A percentile compares a stretch with the other conserved stretches of the same genome.
Evolutionary conservation across 2,113 vertebrate species (phyloP).

Genomic region (Prunella fulvescens): DNA sequence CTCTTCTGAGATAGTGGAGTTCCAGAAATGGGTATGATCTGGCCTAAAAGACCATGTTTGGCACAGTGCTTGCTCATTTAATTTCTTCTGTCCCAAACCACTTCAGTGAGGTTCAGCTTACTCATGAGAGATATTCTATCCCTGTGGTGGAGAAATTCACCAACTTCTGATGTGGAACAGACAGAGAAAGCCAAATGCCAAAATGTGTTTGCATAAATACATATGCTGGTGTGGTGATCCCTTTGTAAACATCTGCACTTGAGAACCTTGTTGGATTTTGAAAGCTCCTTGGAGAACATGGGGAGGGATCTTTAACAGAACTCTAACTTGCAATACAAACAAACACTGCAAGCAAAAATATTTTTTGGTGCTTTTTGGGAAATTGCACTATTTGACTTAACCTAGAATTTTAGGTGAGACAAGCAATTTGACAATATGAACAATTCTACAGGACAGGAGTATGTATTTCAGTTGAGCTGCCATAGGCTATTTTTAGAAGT

Average conservation of each 20-base stretch:
- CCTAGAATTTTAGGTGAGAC: not conserved
- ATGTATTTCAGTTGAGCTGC: not conserved
- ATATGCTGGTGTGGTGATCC: not conserved
- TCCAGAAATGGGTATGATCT: constrained; percentile 38
- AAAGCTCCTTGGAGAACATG: not conserved
- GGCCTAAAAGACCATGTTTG: constrained; percentile 27
- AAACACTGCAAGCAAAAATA: not conserved
- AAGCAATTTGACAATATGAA: not conserved
- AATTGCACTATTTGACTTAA: not conserved
- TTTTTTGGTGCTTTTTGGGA: not conserved
- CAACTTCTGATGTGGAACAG: constrained; percentile 57
- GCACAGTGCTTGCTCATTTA: constrained; percentile 10
- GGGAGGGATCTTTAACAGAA: not conserved
- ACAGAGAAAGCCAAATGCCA: constrained; percentile 15
- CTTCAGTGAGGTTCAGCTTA: constrained; percentile 59
- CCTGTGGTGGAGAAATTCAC: constrained; percentile 39
- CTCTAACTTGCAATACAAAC: not conserved
- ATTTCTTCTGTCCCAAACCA: constrained; percentile 54
- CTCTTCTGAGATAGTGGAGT: not conserved
- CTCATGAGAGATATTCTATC: constrained; percentile 31
- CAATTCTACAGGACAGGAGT: not conserved
- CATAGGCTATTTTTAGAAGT: not conserved
- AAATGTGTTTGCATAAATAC: constrained; percentile 31
- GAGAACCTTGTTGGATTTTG: not conserved
- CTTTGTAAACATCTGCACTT: constrained; percentile 20